Evolutionary conservation across 1,140 invertebrate species (phyloP).

Genomic region (Drosophila pallidifrons): DNA sequence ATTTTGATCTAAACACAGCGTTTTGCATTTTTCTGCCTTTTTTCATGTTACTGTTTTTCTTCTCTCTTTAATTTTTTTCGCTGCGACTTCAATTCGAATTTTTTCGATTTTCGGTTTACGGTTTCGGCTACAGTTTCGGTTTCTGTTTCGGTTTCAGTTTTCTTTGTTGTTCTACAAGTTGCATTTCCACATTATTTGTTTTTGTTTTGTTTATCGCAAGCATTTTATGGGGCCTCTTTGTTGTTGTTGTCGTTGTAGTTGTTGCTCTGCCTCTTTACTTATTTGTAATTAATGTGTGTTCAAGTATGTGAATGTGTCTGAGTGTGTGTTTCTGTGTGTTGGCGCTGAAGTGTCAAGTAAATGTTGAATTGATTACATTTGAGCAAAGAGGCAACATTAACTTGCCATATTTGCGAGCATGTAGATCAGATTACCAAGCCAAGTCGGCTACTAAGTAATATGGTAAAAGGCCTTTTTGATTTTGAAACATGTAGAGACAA

Average conservation of each 20-base stretch:
- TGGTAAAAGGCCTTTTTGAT: slow-evolving; percentile 19
- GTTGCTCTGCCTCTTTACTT: slow-evolving; percentile 39
- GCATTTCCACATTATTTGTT: slow-evolving; percentile 51
- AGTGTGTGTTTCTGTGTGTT: slow-evolving; percentile 38
- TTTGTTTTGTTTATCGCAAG: slow-evolving; percentile 48
- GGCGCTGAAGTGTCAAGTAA: slow-evolving; percentile 58
- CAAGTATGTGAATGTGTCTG: slow-evolving; percentile 23
- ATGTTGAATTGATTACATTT: slow-evolving; percentile 70
- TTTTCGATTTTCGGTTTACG: slow-evolving; percentile 26
- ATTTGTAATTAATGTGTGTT: slow-evolving; percentile 50
- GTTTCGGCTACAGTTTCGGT: slow-evolving; percentile 27
- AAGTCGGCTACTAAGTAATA: slow-evolving; percentile 1
- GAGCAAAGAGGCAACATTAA: slow-evolving; percentile 54
- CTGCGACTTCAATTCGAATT: slow-evolving; percentile 48
- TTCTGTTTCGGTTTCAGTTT: slow-evolving; percentile 48
- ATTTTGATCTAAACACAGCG: slow-evolving; percentile 53
- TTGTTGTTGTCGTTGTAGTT: slow-evolving; percentile 26
- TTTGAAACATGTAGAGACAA: slow-evolving; percentile 23
- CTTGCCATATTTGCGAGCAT: slow-evolving; percentile 62
- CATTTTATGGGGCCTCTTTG: slow-evolving; percentile 54
- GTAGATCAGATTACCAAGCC: slow-evolving; percentile 54
- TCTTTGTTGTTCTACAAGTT: slow-evolving; percentile 62
- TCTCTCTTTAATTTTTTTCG: slow-evolving; percentile 24
- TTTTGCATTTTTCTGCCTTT: slow-evolving; percentile 44
- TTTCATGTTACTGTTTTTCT: no score